Conservation (phyloP, 2,113 vertebrate genomes). For the Perccottus glenii region DNA sequence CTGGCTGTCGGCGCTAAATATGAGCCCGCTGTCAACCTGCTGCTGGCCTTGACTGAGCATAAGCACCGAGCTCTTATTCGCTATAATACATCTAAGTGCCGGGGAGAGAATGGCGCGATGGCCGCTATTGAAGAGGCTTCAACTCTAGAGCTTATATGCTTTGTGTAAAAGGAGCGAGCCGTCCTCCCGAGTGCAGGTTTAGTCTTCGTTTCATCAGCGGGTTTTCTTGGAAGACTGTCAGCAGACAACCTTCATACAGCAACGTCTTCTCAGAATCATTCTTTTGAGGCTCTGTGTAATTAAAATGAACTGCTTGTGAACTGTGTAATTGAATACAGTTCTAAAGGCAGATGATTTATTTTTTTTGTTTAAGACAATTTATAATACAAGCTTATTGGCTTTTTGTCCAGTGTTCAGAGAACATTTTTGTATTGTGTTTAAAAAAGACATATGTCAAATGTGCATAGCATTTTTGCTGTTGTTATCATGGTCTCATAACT, state of each 20-base stretch:
- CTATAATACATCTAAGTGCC: conserved; percentile 7
- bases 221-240: conserved; percentile 42
- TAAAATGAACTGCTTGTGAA: no score
- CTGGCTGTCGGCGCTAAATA: conserved; percentile 33
- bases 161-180: conserved; percentile 36
- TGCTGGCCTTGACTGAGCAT: conserved; percentile 25
- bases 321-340: no score
- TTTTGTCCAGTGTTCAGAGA: no score
- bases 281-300: conserved; percentile 25
- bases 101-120: conserved; percentile 10
- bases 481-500: no score
- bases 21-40: conserved; percentile 29
- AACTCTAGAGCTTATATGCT: conserved; percentile 13
- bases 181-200: conserved; percentile 33
- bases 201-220: conserved; percentile 48
- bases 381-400: no score
- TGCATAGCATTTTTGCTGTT: no score
- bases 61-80: conserved; percentile 11
- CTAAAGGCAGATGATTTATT: no score
- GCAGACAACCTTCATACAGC: conserved; percentile 43
- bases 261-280: conserved; percentile 39
- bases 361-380: no score
- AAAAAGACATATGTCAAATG: no score
- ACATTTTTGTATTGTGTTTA: no score
- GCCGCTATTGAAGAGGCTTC: conserved; percentile 8